A percentile compares a stretch with the other conserved stretches of the same genome.
Evolutionary conservation across 1,140 invertebrate genomes (phyloP).

Genomic region (Pachyrhynchus sulphureomaculatus): DNA sequence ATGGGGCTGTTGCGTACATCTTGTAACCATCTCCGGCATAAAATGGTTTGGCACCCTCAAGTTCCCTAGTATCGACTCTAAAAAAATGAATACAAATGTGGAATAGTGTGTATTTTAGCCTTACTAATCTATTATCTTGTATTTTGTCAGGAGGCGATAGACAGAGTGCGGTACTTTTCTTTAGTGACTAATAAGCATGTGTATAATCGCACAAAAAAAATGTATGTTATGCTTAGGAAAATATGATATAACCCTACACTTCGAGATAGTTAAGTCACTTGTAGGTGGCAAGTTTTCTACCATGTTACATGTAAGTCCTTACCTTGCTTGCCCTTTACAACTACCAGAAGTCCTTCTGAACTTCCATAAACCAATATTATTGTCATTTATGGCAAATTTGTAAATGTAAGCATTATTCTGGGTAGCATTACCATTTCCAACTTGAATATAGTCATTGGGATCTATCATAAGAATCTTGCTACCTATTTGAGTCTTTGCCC

Average conservation of each 20-base stretch:
- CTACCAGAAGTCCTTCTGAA: conserved; percentile 65
- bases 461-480: conserved; percentile 24
- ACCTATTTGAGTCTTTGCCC: conserved; percentile 20
- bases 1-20: conserved; percentile 11
- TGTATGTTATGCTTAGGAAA: too few relatives aligned
- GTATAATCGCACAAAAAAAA: too few relatives aligned
- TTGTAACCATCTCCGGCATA: conserved; percentile 36
- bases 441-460: conserved; percentile 26
- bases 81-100: neutral
- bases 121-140: conserved; percentile 3
- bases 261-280: too few relatives aligned
- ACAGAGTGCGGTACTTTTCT: too few relatives aligned
- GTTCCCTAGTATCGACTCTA: conserved; percentile 5
- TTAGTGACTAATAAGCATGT: too few relatives aligned
- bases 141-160: too few relatives aligned
- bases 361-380: conserved; percentile 85
- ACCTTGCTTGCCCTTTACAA: conserved; percentile 79
- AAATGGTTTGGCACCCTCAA: conserved; percentile 25
- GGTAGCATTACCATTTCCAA: conserved; percentile 21
- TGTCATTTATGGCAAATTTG: conserved; percentile 62
- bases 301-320: conserved; percentile 28
- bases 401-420: conserved; percentile 40
- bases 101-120: neutral
- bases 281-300: too few relatives aligned
- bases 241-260: neutral